Conservation (phyloP, 2,113 vertebrate species). For the Chlorodrepanis virens region DNA sequence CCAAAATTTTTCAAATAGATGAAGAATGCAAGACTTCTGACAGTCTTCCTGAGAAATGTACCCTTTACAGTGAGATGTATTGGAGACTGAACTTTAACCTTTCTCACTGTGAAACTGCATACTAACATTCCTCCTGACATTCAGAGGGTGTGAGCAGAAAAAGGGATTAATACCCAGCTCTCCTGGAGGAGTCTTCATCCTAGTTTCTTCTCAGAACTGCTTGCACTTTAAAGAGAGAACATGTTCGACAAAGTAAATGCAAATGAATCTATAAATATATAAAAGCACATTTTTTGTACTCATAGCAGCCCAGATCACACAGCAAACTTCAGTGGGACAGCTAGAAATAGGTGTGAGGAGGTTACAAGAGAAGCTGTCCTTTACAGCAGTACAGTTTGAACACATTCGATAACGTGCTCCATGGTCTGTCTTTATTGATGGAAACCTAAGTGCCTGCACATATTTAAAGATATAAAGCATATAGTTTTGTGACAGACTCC, state of each 20-base stretch:
- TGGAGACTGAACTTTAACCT: background rate
- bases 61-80: background rate
- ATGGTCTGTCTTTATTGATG: background rate
- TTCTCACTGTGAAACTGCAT: background rate
- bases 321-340: background rate
- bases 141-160: background rate
- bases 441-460: background rate
- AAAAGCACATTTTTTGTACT: background rate
- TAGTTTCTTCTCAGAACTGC: background rate
- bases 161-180: background rate
- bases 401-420: background rate
- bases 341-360: background rate
- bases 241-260: background rate
- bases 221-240: background rate
- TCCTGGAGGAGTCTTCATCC: background rate
- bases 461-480: background rate
- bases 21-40: background rate
- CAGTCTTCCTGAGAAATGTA: background rate
- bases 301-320: rapidly evolving
- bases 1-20: background rate
- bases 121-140: background rate
- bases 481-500: background rate
- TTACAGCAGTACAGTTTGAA: background rate
- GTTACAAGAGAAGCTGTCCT: background rate
- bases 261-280: background rate